A percentile compares a stretch with the other conserved stretches of the same genome.
Evolutionary conservation across 2,113 vertebrate species (phyloP).

Genomic region (Osmerus eperlanus): DNA sequence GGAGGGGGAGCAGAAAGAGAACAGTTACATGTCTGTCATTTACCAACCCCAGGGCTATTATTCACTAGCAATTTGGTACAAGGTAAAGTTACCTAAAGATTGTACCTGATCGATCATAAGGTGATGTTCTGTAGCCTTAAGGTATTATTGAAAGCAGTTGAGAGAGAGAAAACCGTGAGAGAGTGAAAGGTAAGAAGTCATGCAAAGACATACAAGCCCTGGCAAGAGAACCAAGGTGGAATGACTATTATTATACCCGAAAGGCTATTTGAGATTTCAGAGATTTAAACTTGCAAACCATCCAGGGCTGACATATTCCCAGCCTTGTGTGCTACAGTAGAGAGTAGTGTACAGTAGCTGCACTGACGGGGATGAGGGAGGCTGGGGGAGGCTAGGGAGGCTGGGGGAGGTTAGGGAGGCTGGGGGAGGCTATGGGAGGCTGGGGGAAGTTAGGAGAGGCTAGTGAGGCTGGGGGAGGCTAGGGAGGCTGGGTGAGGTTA

Average conservation of each 20-base stretch:
- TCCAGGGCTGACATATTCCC: too few species aligned
- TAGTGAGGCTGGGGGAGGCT: too few species aligned
- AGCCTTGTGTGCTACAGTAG: too few species aligned
- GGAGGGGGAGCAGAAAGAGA: neutral
- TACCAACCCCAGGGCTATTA: constrained; percentile 29
- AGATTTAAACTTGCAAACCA: too few species aligned
- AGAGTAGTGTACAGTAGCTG: too few species aligned
- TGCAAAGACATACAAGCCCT: constrained; percentile 37
- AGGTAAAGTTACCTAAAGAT: constrained; percentile 80
- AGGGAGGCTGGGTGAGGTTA: too few species aligned
- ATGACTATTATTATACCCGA: neutral
- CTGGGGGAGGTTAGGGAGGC: too few species aligned
- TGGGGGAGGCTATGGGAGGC: too few species aligned
- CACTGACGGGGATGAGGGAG: too few species aligned
- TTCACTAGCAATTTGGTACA: constrained; percentile 61
- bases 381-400: too few species aligned
- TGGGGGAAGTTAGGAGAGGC: too few species aligned
- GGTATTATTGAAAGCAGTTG: constrained; percentile 70
- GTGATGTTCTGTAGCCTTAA: constrained; percentile 80
- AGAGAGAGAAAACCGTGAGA: constrained; percentile 61
- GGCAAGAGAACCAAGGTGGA: constrained; percentile 39
- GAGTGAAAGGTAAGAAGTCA: constrained; percentile 52
- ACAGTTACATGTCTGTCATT: constrained; percentile 6
- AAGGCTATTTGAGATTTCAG: too few species aligned
- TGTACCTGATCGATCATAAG: constrained; percentile 85